Evolutionary conservation across 2,888 invertebrate genomes (phyloP), one percentile per base, ranked within the genome.

Genomic region (Drosophila prolongata): DNA sequence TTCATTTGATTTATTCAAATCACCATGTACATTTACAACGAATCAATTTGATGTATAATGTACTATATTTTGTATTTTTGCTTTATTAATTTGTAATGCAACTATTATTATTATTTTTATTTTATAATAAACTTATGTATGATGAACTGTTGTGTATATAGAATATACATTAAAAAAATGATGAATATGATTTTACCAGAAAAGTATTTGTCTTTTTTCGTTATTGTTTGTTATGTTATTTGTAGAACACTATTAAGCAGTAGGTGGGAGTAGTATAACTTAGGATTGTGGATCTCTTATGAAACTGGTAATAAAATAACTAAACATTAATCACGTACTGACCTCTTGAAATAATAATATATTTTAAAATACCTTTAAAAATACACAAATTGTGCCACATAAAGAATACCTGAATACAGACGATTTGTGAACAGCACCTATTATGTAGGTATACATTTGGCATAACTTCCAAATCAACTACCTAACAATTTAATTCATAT

Each of bases 31-130:
- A 43, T 54, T 38, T 57, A 34, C 4, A 40, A n/a, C 37, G n/a
- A 65, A 35, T 68, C 19, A 70, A 49, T 47, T 53, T 35, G 47
- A 55, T 61, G 24, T 40, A 50, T 16, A 35, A 72, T 61, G 50
- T 70, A 72, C 62, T 77, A 62, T 46, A 72, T 68, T 75, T 74
- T 77, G 61, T 69, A 75, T 75, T 60, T 37, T 76, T 83, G 89
- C 89, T 85, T 85, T 89, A 85, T 89, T 89, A 85, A 79, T 84
- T 80, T 77, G 73, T 87, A 85, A 80, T 76, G 76, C 76, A 80
- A 75, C 67, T 75, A 79, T 67, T 75, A 61, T 67, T 75, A 61
- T 76, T 74, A 85, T 78, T 87, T 65, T 75, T 68, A 79, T 75
- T 75, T 76, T 68, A 59, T 75, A 78, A 83, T 77, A 74, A 72